phyloP scores from a whole-genome alignment of 2,888 invertebrate species.

The Malthinus flaveolus region DNA sequence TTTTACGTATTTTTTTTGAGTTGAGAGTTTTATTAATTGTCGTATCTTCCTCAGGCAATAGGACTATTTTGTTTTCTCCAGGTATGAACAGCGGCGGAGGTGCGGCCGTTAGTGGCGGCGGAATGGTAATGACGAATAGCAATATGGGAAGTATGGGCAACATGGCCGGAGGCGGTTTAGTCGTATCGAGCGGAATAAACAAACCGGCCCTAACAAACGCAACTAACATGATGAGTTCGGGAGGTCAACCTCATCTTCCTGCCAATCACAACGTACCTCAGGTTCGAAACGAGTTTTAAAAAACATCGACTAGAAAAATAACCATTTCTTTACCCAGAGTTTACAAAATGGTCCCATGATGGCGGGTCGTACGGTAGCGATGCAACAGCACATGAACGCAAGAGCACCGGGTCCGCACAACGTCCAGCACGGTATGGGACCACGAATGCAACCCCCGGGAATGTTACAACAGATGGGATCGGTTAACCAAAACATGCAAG shows the following conservation, averaged over 20 bases:
- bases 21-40: neutral
- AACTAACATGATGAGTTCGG: slow-evolving; percentile 64
- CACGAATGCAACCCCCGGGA: slow-evolving; percentile 64
- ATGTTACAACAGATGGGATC: slow-evolving; percentile 54
- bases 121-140: slow-evolving; percentile 81
- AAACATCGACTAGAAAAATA: neutral
- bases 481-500: slow-evolving; percentile 61
- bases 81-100: slow-evolving; percentile 72
- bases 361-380: slow-evolving; percentile 57
- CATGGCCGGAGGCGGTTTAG: slow-evolving; percentile 74
- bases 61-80: slow-evolving; percentile 41
- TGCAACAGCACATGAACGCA: slow-evolving; percentile 55
- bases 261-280: slow-evolving; percentile 55
- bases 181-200: slow-evolving; percentile 74
- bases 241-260: slow-evolving; percentile 54
- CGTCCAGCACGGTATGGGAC: slow-evolving; percentile 59
- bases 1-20: neutral
- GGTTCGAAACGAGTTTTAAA: slow-evolving; percentile 41
- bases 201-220: slow-evolving; percentile 67
- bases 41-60: slow-evolving; percentile 1
- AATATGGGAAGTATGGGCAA: slow-evolving; percentile 68
- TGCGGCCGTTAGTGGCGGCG: slow-evolving; percentile 51
- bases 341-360: slow-evolving; percentile 82
- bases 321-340: slow-evolving; percentile 50
- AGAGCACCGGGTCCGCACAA: slow-evolving; percentile 48